Evolutionary conservation across 2,888 invertebrate genomes (phyloP), one percentile per base, ranked within the genome.

Genomic region (Margaritifera margaritifera): DNA sequence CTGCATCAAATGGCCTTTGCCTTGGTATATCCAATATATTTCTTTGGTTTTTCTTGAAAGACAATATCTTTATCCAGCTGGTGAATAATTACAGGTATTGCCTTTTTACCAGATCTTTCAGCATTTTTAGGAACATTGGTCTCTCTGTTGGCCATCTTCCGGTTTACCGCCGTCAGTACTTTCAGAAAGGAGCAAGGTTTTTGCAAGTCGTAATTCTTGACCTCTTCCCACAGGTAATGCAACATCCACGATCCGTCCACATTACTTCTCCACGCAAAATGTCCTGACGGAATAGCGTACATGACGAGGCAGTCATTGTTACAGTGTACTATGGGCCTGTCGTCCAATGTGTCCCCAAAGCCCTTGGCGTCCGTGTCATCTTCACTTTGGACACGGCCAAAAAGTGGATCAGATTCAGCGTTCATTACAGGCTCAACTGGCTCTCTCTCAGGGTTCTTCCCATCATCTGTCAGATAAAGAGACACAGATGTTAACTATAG

Each of bases 161-260:
- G 24, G 11, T 66, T 61, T 8, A 74, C 76, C 31, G 69, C 68
- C 5, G 71, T 72, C 58, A 76, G 22, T 5, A 74, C 61, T 27
- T 58, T 72, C 25, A 76, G 68, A 22, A 74, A 69, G 51, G 60
- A 66, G 22, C 66, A 63, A 42, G 69, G 73, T 11, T 62, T 51
- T 2, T 52, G 62, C 64, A 74, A 64, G 51, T 76, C 58, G 50
- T 76, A 66, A 5, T 55, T 56, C 73, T 71, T 74, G 4, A 76
- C n/a, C 6, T 69, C 66, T 64, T 70, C 60, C 55, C 74, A 64
- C 11, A 76, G 60, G 60, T 76, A 71, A 61, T 69, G 56, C 24
- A 77, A 66, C 77, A 77, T 76, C 71, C 74, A 71, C 0, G 76
- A 75, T 11, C 78, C 77, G n/a, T 72, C 74, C 6, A 55, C 58